A percentile compares a stretch with the other conserved stretches of the same genome.
Conservation (phyloP, 2,113 vertebrate genomes). For the Callionymus lyra region DNA sequence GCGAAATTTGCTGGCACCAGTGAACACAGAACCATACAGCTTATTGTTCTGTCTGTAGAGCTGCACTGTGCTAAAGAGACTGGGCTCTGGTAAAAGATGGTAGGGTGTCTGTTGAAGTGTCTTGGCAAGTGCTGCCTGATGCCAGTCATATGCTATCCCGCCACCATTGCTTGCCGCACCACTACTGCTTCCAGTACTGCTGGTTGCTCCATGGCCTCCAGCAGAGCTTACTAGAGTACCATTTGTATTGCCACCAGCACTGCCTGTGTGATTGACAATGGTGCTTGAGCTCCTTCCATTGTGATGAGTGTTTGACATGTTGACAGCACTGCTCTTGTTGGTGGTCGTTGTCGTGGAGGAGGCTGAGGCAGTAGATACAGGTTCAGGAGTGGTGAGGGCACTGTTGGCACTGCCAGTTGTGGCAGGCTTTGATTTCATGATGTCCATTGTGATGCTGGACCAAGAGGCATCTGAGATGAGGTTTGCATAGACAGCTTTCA, state of each 20-base stretch:
- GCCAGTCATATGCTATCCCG: constrained; percentile 94
- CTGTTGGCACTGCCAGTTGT: constrained; percentile 45
- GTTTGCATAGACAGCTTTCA: constrained; percentile 99
- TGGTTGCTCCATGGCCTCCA: constrained; percentile 58
- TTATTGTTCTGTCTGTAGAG: constrained; percentile 97
- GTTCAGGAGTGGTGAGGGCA: constrained; percentile 44
- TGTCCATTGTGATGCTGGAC: constrained; percentile 89
- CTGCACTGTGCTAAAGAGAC: constrained; percentile 98
- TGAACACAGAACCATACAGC: constrained; percentile 95
- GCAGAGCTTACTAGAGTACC: constrained; percentile 52
- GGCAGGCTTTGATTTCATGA: constrained; percentile 82
- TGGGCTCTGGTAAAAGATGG: constrained; percentile 92
- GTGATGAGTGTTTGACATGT: constrained; percentile 50
- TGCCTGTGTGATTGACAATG: constrained; percentile 55
- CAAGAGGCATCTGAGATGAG: constrained; percentile 95
- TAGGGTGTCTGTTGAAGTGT: constrained; percentile 93
- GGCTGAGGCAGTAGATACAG: constrained; percentile 47
- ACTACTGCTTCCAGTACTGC: constrained; percentile 64
- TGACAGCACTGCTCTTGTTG: constrained; percentile 58
- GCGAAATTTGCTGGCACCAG: constrained; percentile 96
- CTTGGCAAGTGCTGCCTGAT: constrained; percentile 95
- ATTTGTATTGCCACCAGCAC: constrained; percentile 53
- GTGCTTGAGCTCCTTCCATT: constrained; percentile 70
- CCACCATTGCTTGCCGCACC: constrained; percentile 60
- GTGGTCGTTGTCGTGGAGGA: constrained; percentile 37